A percentile compares a stretch with the other conserved stretches of the same genome.
phyloP scores from a whole-genome alignment of 2,113 vertebrate species.

The Lepus europaeus region DNA sequence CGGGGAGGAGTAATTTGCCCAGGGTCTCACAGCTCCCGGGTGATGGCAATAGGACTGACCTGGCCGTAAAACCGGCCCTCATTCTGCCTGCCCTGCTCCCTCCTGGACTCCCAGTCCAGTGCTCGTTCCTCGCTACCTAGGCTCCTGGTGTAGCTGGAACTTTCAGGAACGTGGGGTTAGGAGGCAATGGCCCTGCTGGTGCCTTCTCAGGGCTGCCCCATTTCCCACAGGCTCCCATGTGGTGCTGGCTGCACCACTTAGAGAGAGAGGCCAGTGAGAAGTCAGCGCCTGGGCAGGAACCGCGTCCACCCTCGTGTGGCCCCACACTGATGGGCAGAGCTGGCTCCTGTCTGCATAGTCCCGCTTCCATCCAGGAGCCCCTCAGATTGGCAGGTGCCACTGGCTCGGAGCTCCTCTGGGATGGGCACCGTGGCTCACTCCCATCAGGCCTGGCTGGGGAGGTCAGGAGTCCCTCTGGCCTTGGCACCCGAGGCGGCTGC shows the following conservation, averaged over 20 bases:
- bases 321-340: not conserved
- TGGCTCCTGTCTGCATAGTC: fast-evolving
- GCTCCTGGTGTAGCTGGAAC: not conserved
- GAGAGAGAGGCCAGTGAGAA: not conserved
- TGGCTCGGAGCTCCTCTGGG: fast-evolving
- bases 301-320: fast-evolving
- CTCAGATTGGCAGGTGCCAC: not conserved
- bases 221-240: not conserved
- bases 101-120: not conserved
- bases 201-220: not conserved
- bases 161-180: not conserved
- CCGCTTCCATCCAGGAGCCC: not conserved
- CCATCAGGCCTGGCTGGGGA: not conserved
- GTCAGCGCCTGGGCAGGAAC: too few relatives aligned
- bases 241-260: not conserved
- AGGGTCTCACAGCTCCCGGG: not conserved
- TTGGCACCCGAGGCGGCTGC: not conserved
- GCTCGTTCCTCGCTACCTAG: not conserved
- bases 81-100: not conserved
- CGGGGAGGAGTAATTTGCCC: not conserved
- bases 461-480: not conserved
- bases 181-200: not conserved
- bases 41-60: not conserved
- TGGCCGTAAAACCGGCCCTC: not conserved
- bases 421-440: not conserved